Conservation (phyloP, 2,797 vertebrate species). For the Coregonus suidteri region DNA sequence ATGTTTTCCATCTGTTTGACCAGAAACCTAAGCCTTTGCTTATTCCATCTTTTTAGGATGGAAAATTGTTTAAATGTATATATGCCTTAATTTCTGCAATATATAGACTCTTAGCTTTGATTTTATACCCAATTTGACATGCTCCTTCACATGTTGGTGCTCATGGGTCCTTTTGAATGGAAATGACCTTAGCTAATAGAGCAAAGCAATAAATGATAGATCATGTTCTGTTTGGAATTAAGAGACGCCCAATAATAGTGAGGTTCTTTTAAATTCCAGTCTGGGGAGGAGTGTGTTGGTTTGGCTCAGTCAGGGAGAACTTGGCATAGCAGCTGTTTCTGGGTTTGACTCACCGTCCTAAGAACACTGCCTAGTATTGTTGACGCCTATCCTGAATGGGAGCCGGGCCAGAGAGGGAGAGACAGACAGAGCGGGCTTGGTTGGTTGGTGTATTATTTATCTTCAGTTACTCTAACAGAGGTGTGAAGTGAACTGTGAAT, state of each 20-base stretch:
- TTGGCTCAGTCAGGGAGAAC: neutral
- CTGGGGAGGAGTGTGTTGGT: constrained; percentile 20
- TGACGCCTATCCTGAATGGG: constrained; percentile 13
- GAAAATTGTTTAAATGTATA: too few relatives aligned
- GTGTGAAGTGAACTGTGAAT: constrained; percentile 21
- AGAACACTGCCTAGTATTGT: neutral
- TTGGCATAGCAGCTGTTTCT: neutral
- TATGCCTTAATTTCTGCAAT: too few relatives aligned
- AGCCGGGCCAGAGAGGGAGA: constrained; percentile 14
- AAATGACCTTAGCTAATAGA: too few relatives aligned
- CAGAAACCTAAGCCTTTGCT: too few relatives aligned
- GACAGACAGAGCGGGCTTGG: neutral
- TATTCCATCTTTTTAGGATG: too few relatives aligned
- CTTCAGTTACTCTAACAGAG: constrained; percentile 15
- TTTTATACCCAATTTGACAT: too few relatives aligned
- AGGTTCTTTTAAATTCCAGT: constrained; percentile 19
- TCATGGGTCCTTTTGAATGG: too few relatives aligned
- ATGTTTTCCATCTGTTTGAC: too few relatives aligned
- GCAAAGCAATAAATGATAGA: too few relatives aligned
- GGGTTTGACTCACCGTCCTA: constrained; percentile 8
- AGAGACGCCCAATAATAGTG: neutral
- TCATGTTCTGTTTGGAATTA: too few relatives aligned
- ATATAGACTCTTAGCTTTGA: too few relatives aligned
- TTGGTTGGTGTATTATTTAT: constrained; percentile 32
- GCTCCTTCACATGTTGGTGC: too few relatives aligned